Conservation (phyloP, 2,888 invertebrate genomes). For the Andrena bicolor region DNA sequence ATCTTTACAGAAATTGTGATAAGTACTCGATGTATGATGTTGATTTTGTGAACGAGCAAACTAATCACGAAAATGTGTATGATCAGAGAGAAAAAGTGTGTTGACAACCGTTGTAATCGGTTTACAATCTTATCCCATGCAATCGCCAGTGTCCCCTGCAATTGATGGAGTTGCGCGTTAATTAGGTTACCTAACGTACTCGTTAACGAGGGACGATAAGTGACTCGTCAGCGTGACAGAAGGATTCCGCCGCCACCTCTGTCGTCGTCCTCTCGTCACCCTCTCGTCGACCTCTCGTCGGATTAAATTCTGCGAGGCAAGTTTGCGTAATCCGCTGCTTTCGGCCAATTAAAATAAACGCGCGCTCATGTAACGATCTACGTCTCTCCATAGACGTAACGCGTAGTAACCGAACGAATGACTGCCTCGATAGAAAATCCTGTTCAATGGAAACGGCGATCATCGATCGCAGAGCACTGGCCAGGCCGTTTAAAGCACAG, state of each 20-base stretch:
- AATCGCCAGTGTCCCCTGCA: conserved; percentile 10
- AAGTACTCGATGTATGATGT: background rate
- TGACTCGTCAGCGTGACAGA: conserved; percentile 9
- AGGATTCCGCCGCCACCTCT: background rate
- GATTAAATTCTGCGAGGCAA: conserved; percentile 20
- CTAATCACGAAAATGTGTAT: background rate
- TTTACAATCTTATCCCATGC: conserved; percentile 36
- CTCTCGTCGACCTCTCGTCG: background rate
- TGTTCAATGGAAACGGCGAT: conserved; percentile 15
- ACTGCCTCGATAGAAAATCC: conserved; percentile 20
- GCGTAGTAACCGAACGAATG: conserved; percentile 38
- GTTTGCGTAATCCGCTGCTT: conserved; percentile 31
- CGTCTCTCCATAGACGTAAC: conserved; percentile 7
- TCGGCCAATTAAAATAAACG: conserved; percentile 27
- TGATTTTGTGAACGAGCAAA: conserved; percentile 1
- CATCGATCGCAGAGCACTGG: conserved; percentile 26
- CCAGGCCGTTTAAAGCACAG: conserved; percentile 40
- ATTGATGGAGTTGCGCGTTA: conserved; percentile 32
- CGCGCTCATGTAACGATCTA: conserved; percentile 4
- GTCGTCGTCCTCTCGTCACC: no score
- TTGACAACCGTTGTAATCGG: conserved; percentile 6
- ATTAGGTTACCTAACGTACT: conserved; percentile 37
- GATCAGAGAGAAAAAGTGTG: background rate
- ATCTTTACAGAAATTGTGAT: conserved; percentile 21
- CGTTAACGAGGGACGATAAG: conserved; percentile 24